Evolutionary conservation across 2,797 vertebrate species (phyloP).

Genomic region (Anguilla pacifica): DNA sequence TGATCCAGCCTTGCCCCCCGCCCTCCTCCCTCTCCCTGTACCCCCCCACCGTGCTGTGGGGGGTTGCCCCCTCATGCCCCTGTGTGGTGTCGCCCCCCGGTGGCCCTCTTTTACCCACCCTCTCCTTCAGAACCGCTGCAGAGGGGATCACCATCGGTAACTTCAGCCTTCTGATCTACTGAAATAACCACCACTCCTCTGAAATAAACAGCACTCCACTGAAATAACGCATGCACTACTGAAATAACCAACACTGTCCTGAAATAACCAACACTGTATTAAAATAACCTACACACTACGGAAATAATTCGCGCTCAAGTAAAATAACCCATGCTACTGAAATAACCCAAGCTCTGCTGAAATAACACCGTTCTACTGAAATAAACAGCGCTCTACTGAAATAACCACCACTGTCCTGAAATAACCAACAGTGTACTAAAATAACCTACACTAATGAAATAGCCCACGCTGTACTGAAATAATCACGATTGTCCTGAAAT

Average conservation of each 20-base stretch:
- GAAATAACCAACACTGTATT: no score
- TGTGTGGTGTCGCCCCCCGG: constrained; percentile 72
- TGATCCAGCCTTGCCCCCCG: constrained; percentile 72
- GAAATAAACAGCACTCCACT: neutral
- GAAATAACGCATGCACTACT: neutral
- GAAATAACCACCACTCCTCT: neutral
- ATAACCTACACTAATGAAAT: no score
- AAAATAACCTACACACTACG: no score
- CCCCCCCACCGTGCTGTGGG: constrained; percentile 81
- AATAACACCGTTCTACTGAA: no score
- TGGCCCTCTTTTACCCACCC: constrained; percentile 79
- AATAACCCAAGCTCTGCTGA: no score
- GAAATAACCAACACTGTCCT: neutral
- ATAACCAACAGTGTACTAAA: no score
- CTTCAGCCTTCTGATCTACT: neutral
- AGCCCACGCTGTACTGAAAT: no score
- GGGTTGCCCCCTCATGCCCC: constrained; percentile 73
- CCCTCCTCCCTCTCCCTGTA: constrained; percentile 65
- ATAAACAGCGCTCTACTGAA: no score
- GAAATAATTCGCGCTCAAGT: neutral
- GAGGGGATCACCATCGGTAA: constrained; percentile 81
- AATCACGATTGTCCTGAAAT: no score
- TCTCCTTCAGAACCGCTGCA: constrained; percentile 79
- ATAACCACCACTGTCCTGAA: no score
- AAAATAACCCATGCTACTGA: neutral